These are phyloP conservation scores for Dioctria linearis DNA, from an alignment of 2,888 invertebrate genomes.

Conservation along the genomic window DNA sequence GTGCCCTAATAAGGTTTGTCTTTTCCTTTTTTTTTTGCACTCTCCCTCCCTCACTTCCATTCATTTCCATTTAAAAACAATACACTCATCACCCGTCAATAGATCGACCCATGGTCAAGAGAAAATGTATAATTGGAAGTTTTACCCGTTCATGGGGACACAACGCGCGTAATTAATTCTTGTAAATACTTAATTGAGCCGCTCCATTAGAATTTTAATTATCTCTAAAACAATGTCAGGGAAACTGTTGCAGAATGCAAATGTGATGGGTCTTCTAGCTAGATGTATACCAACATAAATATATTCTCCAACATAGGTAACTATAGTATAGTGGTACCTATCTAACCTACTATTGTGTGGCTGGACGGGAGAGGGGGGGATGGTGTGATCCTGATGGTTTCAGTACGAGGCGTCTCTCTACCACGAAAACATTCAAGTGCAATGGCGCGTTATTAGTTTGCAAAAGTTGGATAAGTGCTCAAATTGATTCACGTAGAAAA, in stretches of 20 bases:
- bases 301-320: too few relatives aligned
- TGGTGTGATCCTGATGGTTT: background rate
- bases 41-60: too few relatives aligned
- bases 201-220: conserved; percentile 48
- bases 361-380: too few relatives aligned
- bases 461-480: too few relatives aligned
- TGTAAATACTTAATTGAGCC: conserved; percentile 52
- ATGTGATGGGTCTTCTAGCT: background rate
- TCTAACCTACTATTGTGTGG: background rate
- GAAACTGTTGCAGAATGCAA: background rate
- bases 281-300: background rate
- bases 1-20: conserved; percentile 15
- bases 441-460: background rate
- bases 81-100: background rate
- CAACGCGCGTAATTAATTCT: conserved; percentile 36
- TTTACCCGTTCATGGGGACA: background rate
- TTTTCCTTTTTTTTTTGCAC: too few relatives aligned
- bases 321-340: too few relatives aligned
- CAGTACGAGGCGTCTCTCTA: background rate
- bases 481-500: too few relatives aligned
- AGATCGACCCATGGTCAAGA: background rate
- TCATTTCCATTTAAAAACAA: background rate
- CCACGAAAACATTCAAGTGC: background rate
- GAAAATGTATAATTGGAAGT: background rate
- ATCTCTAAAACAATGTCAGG: conserved; percentile 42